These are phyloP conservation scores for Dichetophora obliterata DNA, from an alignment of 2,888 invertebrate genomes.

Conservation along the genomic window DNA sequence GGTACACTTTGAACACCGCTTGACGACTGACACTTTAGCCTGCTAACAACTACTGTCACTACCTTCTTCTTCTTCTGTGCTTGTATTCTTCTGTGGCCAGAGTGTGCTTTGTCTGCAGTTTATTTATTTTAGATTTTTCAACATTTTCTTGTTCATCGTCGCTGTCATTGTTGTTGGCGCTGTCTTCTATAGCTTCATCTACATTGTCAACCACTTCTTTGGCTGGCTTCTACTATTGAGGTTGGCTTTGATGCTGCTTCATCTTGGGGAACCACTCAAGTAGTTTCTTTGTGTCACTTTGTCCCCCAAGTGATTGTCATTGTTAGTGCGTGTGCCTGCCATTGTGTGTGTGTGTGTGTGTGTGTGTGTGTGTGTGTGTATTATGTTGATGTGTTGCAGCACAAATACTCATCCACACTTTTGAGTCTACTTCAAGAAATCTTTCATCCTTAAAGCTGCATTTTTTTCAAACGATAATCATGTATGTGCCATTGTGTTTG, in stretches of 20 bases:
- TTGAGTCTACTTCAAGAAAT: conserved; percentile 32
- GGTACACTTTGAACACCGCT: too few species aligned
- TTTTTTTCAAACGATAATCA: not conserved
- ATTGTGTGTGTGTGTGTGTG: not conserved
- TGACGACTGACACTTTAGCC: too few species aligned
- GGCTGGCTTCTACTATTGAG: not conserved
- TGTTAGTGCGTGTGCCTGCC: conserved; percentile 5
- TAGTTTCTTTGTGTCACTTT: conserved; percentile 34
- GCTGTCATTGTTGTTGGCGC: not conserved
- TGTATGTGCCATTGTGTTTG: not conserved
- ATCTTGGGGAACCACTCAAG: conserved; percentile 2
- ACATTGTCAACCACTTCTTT: conserved; percentile 23
- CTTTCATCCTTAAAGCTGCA: conserved; percentile 16
- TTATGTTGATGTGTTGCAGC: conserved; percentile 22
- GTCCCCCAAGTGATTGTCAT: conserved; percentile 1
- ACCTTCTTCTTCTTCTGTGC: not conserved
- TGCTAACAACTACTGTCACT: too few species aligned
- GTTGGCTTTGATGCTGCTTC: not conserved
- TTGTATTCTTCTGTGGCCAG: not conserved
- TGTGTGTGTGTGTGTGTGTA: conserved; percentile 18
- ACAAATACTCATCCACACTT: conserved; percentile 35
- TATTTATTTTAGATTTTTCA: conserved; percentile 28
- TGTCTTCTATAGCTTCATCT: not conserved
- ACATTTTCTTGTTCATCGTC: not conserved
- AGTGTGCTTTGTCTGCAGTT: conserved; percentile 28